These are phyloP conservation scores for Orthonyx spaldingii DNA, from an alignment of 2,113 vertebrate genomes.

Conservation along the genomic window DNA sequence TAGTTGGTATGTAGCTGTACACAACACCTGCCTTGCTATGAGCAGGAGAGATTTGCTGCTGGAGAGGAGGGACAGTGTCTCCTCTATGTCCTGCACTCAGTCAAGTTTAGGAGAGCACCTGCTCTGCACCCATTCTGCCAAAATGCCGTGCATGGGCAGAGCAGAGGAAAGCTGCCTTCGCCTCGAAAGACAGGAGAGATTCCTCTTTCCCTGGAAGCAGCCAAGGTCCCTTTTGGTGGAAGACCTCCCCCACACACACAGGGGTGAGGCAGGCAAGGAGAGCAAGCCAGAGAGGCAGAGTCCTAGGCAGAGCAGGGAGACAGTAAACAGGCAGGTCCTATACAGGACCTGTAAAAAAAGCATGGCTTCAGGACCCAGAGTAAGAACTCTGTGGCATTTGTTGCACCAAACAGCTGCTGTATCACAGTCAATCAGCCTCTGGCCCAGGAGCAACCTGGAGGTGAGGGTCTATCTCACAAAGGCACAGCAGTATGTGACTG, in stretches of 20 bases:
- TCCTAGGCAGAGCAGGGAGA: neutral
- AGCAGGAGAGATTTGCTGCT: neutral
- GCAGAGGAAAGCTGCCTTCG: neutral
- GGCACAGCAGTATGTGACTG: neutral
- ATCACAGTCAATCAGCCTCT: neutral
- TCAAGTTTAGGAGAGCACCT: neutral
- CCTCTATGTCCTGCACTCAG: neutral
- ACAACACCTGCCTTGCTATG: neutral
- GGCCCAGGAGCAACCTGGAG: neutral
- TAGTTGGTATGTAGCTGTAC: neutral
- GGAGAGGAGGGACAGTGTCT: neutral
- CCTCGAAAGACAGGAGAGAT: neutral
- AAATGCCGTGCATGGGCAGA: rapidly evolving
- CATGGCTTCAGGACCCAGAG: neutral
- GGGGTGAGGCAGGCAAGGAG: neutral
- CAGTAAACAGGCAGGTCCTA: too few relatives aligned
- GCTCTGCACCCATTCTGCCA: neutral
- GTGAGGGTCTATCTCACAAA: neutral
- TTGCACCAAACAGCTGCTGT: neutral
- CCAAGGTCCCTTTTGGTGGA: neutral
- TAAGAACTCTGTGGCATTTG: neutral
- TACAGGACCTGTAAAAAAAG: neutral
- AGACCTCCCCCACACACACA: neutral
- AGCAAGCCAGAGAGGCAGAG: neutral
- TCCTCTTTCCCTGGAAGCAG: neutral